These are phyloP conservation scores for Callospermophilus lateralis DNA, from an alignment of 2,113 vertebrate genomes.

Conservation along the genomic window DNA sequence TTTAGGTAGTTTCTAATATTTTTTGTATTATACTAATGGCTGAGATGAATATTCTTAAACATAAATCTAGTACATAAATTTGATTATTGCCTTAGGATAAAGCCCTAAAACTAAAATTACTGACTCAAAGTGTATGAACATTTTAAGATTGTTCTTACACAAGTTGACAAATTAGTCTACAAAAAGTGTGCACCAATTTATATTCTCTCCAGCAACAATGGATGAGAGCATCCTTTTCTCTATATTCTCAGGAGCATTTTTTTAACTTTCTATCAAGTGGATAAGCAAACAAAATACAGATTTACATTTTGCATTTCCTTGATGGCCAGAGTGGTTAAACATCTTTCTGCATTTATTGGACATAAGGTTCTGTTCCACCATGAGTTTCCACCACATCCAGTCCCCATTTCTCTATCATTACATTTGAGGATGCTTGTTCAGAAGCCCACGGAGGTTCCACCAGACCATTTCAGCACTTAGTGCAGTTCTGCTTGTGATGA, in stretches of 20 bases:
- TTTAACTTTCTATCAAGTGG: neutral
- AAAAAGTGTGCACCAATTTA: neutral
- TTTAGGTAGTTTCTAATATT: constrained; percentile 63
- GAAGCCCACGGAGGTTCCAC: neutral
- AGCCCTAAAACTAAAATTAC: constrained; percentile 59
- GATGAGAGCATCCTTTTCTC: neutral
- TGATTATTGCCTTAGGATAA: constrained; percentile 56
- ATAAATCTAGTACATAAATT: constrained; percentile 71
- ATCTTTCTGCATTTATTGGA: neutral
- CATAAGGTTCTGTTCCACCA: neutral
- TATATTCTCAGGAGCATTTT: neutral
- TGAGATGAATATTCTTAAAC: constrained; percentile 60
- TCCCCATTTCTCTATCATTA: too few species aligned
- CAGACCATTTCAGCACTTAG: neutral
- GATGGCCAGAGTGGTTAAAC: neutral
- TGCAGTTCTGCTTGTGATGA: neutral
- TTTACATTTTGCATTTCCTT: neutral
- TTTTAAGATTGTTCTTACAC: constrained; percentile 27
- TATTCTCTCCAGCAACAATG: neutral
- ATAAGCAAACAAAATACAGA: neutral
- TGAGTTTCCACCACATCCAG: rapidly evolving
- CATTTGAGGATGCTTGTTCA: neutral
- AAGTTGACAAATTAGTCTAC: constrained; percentile 32
- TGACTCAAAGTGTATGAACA: constrained; percentile 9
- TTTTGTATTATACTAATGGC: constrained; percentile 70